phyloP scores from a whole-genome alignment of 2,888 invertebrate genomes.

The Melinopterus prodromus region DNA sequence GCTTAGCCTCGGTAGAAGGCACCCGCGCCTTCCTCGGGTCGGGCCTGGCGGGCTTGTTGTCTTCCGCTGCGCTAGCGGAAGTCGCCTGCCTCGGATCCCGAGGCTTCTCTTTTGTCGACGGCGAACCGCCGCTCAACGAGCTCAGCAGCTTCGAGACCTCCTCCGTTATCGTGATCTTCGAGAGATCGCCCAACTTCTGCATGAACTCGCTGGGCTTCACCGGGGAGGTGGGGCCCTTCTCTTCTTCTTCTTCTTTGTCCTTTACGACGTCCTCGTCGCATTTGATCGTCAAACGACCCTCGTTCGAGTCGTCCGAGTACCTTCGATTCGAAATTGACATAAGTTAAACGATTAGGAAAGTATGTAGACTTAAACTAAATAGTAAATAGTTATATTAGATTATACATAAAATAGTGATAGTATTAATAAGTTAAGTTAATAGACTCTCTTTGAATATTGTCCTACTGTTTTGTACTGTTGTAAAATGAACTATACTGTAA shows the following conservation, averaged over 20 bases:
- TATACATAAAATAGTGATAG: too few relatives aligned
- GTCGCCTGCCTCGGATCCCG: constrained; percentile 42
- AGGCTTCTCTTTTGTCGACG: constrained; percentile 27
- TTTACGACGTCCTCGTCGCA: constrained; percentile 55
- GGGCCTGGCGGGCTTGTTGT: constrained; percentile 35
- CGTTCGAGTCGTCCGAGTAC: constrained; percentile 83
- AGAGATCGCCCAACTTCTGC: constrained; percentile 73
- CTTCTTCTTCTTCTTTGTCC: not conserved
- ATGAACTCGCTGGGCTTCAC: constrained; percentile 67
- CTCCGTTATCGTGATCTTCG: constrained; percentile 77
- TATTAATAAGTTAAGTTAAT: too few relatives aligned
- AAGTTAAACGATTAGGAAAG: not conserved
- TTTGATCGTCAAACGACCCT: constrained; percentile 61
- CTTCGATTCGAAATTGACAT: not conserved
- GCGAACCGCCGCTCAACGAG: constrained; percentile 57
- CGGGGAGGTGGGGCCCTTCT: constrained; percentile 42
- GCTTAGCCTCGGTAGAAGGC: constrained; percentile 47
- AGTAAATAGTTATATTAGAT: too few relatives aligned
- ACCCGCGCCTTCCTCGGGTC: constrained; percentile 47
- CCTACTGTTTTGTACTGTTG: too few relatives aligned
- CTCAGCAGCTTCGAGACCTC: constrained; percentile 75
- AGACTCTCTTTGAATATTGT: too few relatives aligned
- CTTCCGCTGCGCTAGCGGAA: constrained; percentile 29
- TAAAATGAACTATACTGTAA: too few relatives aligned
- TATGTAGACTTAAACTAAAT: not conserved